Evolutionary conservation across 2,797 vertebrate genomes (phyloP), one percentile per base, ranked within the genome.

Genomic region (Myotis findleyi): DNA sequence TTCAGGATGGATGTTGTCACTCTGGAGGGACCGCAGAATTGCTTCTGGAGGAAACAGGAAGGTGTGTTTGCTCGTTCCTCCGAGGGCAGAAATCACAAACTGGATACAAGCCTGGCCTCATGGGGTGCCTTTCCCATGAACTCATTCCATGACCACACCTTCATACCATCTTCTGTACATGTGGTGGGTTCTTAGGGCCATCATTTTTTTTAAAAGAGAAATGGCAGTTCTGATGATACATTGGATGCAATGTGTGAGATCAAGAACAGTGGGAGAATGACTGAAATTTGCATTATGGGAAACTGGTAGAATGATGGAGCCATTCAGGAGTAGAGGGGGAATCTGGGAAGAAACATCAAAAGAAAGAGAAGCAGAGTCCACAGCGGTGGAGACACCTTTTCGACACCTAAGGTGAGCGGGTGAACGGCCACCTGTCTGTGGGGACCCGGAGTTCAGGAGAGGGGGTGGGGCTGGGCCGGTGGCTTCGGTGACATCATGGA

Each of bases 391-490:
- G 20, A 6, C 20, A 13, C 41, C 9, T 57, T 81, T 75, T 2
- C 68, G 66, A 77, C 41, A 47, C 62, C 30, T 2, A 49, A 21
- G 7, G 14, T 10, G n/a, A 30, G 21, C 23, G 16, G 23, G 6
- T 6, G 20, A 47, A 2, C 5, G 51, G 17, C 49, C 27, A 6
- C 27, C 9, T 57, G 47, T 13, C 53, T 75, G 0, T 10, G 10
- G 33, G 30, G 59, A 6, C 25, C 41, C 16, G 7, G 14, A 77
- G 47, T 21, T 59, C 33, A 82, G n/a, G 9, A 57, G 5, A 30
- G 0, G 20, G 23, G 0, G 12, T 5, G 62, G 18, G 7, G 3
- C 7, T 7, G 11, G 20, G 20, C 18, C 4, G n/a, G 3, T 17
- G 25, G 16, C 80, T 6, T 44, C 47, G 49, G 25, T 30, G 7